A percentile compares a stretch with the other conserved stretches of the same genome.
These are phyloP conservation scores for Drosophila villosipedis DNA, from an alignment of 2,888 invertebrate genomes.

Conservation along the genomic window DNA sequence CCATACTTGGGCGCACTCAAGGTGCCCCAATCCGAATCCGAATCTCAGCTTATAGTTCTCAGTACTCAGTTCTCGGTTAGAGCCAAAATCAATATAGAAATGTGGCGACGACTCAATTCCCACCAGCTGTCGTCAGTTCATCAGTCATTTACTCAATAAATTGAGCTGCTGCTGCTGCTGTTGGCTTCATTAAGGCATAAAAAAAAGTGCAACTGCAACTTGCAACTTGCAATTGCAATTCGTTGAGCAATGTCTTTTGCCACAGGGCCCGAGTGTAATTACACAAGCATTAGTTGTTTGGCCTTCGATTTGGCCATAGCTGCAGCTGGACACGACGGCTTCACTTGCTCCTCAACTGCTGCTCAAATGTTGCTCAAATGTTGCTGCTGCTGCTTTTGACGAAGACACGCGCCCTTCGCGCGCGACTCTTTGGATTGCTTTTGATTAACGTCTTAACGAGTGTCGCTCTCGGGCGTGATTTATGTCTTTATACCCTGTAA, in stretches of 20 bases:
- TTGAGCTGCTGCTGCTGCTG: constrained; percentile 58
- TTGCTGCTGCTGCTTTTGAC: constrained; percentile 8
- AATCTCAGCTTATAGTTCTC: not conserved
- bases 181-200: constrained; percentile 69
- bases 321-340: constrained; percentile 41
- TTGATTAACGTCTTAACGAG: constrained; percentile 80
- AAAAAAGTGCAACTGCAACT: constrained; percentile 54
- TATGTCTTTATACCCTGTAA: constrained; percentile 51
- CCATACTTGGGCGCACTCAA: constrained; percentile 73
- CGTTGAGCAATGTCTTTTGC: constrained; percentile 46
- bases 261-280: constrained; percentile 59
- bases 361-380: not conserved
- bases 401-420: constrained; percentile 61
- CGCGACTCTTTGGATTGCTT: constrained; percentile 64
- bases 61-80: not conserved
- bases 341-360: constrained; percentile 4
- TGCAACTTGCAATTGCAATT: constrained; percentile 43
- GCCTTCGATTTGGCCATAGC: constrained; percentile 72
- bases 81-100: constrained; percentile 19
- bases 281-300: constrained; percentile 69
- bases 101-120: constrained; percentile 63
- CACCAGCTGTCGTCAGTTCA: constrained; percentile 67
- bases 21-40: constrained; percentile 42
- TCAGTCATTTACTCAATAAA: constrained; percentile 79
- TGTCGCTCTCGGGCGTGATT: constrained; percentile 68